phyloP scores from a whole-genome alignment of 2,113 vertebrate genomes.

The Recurvirostra avosetta region DNA sequence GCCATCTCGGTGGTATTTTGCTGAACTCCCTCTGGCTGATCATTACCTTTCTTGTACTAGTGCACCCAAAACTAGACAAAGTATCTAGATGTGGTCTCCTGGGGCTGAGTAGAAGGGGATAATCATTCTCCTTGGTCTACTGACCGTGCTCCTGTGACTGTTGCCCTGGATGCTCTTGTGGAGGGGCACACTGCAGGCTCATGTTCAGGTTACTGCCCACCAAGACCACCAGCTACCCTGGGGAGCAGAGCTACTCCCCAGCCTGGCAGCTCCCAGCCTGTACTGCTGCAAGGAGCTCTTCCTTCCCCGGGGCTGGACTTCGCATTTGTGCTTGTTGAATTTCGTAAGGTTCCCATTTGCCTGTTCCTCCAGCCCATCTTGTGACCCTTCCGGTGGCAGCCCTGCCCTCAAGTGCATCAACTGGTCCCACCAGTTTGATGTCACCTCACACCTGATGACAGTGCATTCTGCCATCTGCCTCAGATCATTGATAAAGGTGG shows the following conservation, averaged over 20 bases:
- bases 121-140: background rate
- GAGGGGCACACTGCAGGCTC: background rate
- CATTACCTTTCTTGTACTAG: background rate
- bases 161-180: background rate
- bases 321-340: background rate
- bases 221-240: background rate
- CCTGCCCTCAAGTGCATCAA: background rate
- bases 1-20: background rate
- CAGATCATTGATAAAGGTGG: background rate
- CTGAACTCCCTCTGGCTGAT: background rate
- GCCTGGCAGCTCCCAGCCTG: background rate
- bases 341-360: background rate
- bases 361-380: background rate
- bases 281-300: background rate
- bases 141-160: background rate
- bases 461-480: background rate
- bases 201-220: background rate
- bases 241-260: background rate
- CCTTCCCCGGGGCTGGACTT: background rate
- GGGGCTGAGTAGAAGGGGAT: background rate
- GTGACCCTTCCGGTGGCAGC: background rate
- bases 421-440: background rate
- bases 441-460: background rate
- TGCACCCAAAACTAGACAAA: background rate
- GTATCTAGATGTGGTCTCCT: background rate